phyloP scores from a whole-genome alignment of 2,113 vertebrate genomes.

The Trichechus manatus region DNA sequence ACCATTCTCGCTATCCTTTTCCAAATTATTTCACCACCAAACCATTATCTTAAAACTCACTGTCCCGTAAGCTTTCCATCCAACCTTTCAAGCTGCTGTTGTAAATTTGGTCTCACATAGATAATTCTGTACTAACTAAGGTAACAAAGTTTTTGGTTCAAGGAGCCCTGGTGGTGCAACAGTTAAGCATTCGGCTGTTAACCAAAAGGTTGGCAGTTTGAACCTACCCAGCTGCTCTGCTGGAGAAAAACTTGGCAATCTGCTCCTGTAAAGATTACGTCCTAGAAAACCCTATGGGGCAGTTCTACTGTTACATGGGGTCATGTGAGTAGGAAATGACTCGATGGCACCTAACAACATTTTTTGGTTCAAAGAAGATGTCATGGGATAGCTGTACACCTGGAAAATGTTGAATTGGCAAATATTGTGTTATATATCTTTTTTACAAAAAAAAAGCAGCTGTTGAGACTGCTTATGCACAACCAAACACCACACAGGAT shows the following conservation, averaged over 20 bases:
- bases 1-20: not conserved
- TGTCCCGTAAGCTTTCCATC: no score
- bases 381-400: not conserved
- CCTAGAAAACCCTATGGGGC: not conserved
- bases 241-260: not conserved
- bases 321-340: not conserved
- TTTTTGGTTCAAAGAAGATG: not conserved
- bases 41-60: not conserved
- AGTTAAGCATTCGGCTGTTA: not conserved
- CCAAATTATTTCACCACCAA: not conserved
- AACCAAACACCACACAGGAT: not conserved
- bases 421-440: not conserved
- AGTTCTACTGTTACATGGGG: not conserved
- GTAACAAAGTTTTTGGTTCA: not conserved
- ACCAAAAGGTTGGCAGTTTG: not conserved
- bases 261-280: not conserved
- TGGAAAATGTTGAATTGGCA: not conserved
- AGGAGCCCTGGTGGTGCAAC: not conserved
- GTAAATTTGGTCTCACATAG: not conserved
- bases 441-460: no score
- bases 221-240: not conserved
- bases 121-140: not conserved
- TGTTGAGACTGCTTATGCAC: not conserved
- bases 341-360: not conserved
- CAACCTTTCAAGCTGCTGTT: no score